These are phyloP conservation scores for Gopherus evgoodei DNA, from an alignment of 2,113 vertebrate species.

Conservation along the genomic window DNA sequence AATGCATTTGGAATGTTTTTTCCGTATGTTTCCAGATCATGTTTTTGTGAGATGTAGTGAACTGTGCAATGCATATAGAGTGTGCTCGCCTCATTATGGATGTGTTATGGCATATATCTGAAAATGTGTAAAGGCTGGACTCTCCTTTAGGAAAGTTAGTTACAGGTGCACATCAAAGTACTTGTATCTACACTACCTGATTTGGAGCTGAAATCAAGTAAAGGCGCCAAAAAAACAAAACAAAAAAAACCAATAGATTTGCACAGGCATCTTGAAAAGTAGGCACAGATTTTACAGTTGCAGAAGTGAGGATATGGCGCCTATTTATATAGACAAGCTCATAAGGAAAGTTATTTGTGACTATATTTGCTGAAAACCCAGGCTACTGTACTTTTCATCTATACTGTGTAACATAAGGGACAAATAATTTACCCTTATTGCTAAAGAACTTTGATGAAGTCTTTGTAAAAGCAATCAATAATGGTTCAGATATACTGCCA, in stretches of 20 bases:
- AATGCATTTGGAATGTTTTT: background rate
- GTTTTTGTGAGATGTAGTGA: background rate
- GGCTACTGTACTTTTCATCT: background rate
- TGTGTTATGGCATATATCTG: background rate
- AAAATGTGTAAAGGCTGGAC: background rate
- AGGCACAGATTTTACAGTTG: background rate
- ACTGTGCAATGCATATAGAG: background rate
- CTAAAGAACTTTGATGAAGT: background rate
- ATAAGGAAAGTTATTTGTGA: background rate
- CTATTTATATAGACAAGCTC: background rate
- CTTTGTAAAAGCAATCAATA: background rate
- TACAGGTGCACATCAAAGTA: background rate
- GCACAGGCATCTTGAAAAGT: background rate
- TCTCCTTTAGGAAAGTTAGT: background rate
- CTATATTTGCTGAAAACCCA: background rate
- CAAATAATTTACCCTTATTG: background rate
- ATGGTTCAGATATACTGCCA: background rate
- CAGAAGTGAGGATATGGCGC: background rate
- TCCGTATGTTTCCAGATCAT: fast-evolving
- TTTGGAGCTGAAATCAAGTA: background rate
- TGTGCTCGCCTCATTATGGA: background rate
- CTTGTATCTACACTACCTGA: background rate
- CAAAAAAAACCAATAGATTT: background rate
- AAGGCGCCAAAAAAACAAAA: background rate
- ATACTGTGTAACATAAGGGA: background rate